Base-by-base conservation (phyloP, 2,797 vertebrate species). In the Synaphobranchus kaupii region DNA sequence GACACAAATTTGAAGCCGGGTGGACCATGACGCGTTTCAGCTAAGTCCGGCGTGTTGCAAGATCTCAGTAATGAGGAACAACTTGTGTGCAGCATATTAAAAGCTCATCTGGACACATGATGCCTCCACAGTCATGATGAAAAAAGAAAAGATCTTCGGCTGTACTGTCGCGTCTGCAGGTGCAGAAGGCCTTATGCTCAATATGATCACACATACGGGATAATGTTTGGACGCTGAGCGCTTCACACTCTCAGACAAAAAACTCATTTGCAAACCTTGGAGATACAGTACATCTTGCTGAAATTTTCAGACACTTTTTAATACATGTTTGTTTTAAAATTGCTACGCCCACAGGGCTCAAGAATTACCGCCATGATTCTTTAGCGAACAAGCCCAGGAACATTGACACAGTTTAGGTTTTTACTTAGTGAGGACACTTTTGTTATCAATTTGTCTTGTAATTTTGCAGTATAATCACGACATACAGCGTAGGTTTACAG, bases 171-270 rank as follows among this genome's bases (percentile, higher is more conserved):
- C 47, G 50, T 22, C 22, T 81, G 44, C 20, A 50, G 2, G 22
- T n/a, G 44, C 25, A 47, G 86, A 88, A 88, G 86, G 88, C 88
- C 88, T 91, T 89, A 88, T 88, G 89, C 84, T 88, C 92, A 91
- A 91, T 92, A 89, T 82, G 89, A 87, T 93, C 84, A 88, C 71
- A 76, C 22, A 63, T 25, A 63, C 22, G 60, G 25, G 20, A 63
- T 22, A 63, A 28, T 68, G 63, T 28, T 28, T 28, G 63, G 63
- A 68, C n/a, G 8, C 63, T 6, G 44, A 52, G 4, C 4, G 22
- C 9, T 52, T 82, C 12, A 34, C 13, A 4, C 71, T 1, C 13
- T 39, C 71, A 34, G 31, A 58, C 13, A 13, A 54, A 54, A 54
- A 54, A 54, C 15, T 17, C 20, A 58, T 58, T 4, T 58, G 17